Evolutionary conservation across 2,113 vertebrate species (phyloP).

Genomic region (Parus major): DNA sequence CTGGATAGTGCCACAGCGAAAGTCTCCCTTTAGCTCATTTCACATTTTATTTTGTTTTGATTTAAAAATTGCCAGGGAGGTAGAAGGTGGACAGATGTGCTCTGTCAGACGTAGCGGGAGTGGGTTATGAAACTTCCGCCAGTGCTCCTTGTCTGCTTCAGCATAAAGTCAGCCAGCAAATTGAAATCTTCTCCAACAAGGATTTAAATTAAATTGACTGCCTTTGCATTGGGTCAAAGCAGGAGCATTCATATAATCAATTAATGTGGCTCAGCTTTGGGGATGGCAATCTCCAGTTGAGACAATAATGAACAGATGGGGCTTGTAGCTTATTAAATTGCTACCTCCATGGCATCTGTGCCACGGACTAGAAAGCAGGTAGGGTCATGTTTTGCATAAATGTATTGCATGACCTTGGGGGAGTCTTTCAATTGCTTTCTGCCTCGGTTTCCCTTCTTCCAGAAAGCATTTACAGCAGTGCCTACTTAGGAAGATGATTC

Average conservation of each 20-base stretch:
- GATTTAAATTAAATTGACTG: slow-evolving; percentile 59
- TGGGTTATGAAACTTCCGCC: neutral
- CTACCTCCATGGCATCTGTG: slow-evolving; percentile 38
- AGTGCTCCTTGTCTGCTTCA: slow-evolving; percentile 12
- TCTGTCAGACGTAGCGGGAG: neutral
- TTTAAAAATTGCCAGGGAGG: slow-evolving; percentile 10
- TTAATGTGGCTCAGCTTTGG: slow-evolving; percentile 41
- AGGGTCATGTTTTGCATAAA: slow-evolving; percentile 7
- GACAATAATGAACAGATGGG: slow-evolving; percentile 58
- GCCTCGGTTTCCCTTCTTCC: slow-evolving; percentile 2
- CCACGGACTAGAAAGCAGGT: neutral
- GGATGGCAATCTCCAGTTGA: slow-evolving; percentile 41
- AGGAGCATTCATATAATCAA: slow-evolving; percentile 50
- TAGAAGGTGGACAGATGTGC: slow-evolving; percentile 3
- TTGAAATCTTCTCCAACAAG: slow-evolving; percentile 36
- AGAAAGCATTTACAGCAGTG: neutral
- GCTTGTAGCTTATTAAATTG: slow-evolving; percentile 45
- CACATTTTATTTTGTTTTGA: slow-evolving; percentile 23
- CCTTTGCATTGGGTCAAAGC: slow-evolving; percentile 45
- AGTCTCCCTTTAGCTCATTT: neutral
- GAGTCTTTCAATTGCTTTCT: neutral
- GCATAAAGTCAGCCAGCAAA: slow-evolving; percentile 46
- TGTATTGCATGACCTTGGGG: neutral
- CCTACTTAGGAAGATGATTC: neutral
- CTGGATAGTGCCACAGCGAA: neutral